These are phyloP conservation scores for Synodontis membranacea DNA, from an alignment of 2,113 vertebrate species.

Conservation along the genomic window DNA sequence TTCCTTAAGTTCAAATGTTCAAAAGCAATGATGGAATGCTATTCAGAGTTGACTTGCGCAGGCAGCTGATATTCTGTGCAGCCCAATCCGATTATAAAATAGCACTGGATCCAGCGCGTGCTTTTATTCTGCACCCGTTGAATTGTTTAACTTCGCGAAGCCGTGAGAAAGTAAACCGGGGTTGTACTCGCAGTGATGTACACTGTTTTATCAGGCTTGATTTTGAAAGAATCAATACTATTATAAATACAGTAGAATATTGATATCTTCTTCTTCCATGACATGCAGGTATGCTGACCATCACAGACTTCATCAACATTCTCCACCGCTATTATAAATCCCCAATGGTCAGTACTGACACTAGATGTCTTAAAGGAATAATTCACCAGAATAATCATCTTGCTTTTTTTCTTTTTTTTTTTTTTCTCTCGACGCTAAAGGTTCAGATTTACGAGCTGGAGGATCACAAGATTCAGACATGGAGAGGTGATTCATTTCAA, in stretches of 20 bases:
- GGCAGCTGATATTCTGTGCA: not conserved
- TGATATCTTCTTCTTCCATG: not conserved
- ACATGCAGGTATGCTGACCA: constrained; percentile 91
- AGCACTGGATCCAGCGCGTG: not conserved
- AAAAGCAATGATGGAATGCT: too few relatives aligned
- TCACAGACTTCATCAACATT: constrained; percentile 98
- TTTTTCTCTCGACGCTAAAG: constrained; percentile 65
- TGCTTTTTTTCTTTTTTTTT: not conserved
- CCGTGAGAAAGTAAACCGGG: not conserved
- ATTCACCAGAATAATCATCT: not conserved
- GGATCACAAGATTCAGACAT: constrained; percentile 95
- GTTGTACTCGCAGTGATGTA: too few relatives aligned
- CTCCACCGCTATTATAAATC: constrained; percentile 94
- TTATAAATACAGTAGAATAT: not conserved
- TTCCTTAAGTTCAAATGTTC: not conserved
- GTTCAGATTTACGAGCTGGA: constrained; percentile 97
- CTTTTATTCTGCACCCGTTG: not conserved
- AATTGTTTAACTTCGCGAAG: not conserved
- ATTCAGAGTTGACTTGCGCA: not conserved
- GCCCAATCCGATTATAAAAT: not conserved
- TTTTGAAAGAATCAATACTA: not conserved
- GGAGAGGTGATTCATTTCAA: constrained; percentile 85
- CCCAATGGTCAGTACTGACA: constrained; percentile 80
- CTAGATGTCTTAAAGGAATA: not conserved
- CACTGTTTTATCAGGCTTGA: not conserved